phyloP scores from a whole-genome alignment of 2,113 vertebrate species.

The Pachypanchax playfairii region DNA sequence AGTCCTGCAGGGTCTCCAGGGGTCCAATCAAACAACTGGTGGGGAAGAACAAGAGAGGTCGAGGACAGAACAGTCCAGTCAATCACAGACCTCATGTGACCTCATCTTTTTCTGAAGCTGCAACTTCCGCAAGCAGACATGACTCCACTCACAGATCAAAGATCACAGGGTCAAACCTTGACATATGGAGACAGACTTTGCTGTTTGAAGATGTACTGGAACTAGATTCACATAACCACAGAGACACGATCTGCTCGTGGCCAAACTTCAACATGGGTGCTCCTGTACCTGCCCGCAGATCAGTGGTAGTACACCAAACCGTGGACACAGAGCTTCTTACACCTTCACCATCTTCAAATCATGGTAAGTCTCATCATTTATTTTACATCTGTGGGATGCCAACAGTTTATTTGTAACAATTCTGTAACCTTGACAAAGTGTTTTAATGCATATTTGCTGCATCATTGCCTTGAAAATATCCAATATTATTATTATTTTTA shows the following conservation, averaged over 20 bases:
- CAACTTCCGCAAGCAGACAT: slow-evolving; percentile 15
- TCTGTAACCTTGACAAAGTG: no score
- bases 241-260: slow-evolving; percentile 36
- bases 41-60: slow-evolving; percentile 85
- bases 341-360: slow-evolving; percentile 17
- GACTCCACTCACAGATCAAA: slow-evolving; percentile 34
- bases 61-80: slow-evolving; percentile 65
- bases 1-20: slow-evolving; percentile 92
- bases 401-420: background rate
- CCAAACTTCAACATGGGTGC: slow-evolving; percentile 36
- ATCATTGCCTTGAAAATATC: no score
- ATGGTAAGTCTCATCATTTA: slow-evolving; percentile 33
- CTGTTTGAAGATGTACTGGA: slow-evolving; percentile 54
- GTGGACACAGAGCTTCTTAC: slow-evolving; percentile 14
- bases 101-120: slow-evolving; percentile 3
- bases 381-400: background rate
- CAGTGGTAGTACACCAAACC: slow-evolving; percentile 36
- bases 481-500: no score
- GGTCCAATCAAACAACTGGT: slow-evolving; percentile 89
- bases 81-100: slow-evolving; percentile 14
- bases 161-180: slow-evolving; percentile 27
- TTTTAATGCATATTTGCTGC: no score
- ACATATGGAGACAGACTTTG: slow-evolving; percentile 54
- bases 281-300: slow-evolving; percentile 36
- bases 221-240: slow-evolving; percentile 3